Evolutionary conservation across 2,113 vertebrate genomes (phyloP), one percentile per base, ranked within the genome.

Genomic region (Amia ocellicauda): DNA sequence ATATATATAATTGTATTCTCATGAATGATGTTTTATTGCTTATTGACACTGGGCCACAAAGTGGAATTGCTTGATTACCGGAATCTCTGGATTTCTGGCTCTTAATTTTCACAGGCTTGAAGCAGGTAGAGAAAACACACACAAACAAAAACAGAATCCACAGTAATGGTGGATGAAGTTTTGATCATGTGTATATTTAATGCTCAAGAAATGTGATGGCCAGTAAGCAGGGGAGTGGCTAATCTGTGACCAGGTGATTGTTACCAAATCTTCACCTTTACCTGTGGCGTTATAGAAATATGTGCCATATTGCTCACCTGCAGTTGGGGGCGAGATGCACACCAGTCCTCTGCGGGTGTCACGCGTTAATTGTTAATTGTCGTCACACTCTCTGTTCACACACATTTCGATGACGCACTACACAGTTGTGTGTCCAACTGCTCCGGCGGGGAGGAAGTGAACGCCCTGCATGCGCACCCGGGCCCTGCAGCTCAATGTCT

Each of bases 1-100:
- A 19, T 42, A 58, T 51, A 31, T 50, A 29, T 42, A 50, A 71
- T 23, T 60, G 53, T 74, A 76, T 68, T 79, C 74, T 74, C 82
- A 74, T 58, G 86, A 86, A 83, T 82, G 60, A 75, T 80, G 83
- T 79, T 71, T 74, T 77, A 69, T 70, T 73, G 72, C 63, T 70
- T 64, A 67, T 77, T 70, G 73, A 76, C 29, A 63, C 60, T 2
- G 62, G 66, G 70, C 78, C 76, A 80, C 78, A 80, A 80, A 83
- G 81, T 70, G 40, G 51, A 63, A 49, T 27, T 57, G 22, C 7
- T 7, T 43, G 40, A 51, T 66, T 22, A 57, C 41, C 20, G 11
- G 7, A 31, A 10, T 36, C 31, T 36, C 31, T 7, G 31, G 31
- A 36, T n/a, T n/a, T n/a, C n/a, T n/a, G n/a, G n/a, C n/a, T n/a